Conservation (phyloP, 2,113 vertebrate genomes). For the Nothocercus julius region DNA sequence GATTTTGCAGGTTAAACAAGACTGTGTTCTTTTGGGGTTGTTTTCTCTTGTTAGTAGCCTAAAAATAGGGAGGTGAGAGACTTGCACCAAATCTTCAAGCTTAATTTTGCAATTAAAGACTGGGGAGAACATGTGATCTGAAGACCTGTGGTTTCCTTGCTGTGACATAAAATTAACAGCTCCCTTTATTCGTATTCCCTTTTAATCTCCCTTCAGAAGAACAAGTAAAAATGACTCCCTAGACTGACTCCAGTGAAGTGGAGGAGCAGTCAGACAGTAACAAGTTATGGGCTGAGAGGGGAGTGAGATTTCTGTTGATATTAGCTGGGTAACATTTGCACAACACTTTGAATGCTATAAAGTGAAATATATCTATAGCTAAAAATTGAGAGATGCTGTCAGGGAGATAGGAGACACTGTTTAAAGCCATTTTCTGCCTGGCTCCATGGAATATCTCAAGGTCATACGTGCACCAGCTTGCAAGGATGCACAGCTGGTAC, state of each 20-base stretch:
- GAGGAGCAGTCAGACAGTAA: neutral
- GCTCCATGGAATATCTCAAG: neutral
- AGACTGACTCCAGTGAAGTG: slow-evolving; percentile 4
- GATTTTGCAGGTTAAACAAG: neutral
- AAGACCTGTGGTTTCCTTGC: slow-evolving; percentile 25
- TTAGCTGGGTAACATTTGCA: neutral
- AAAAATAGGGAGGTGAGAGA: slow-evolving; percentile 35
- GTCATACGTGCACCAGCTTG: neutral
- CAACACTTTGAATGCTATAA: neutral
- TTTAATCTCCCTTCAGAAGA: slow-evolving; percentile 53
- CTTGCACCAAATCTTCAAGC: neutral
- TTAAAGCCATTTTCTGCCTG: neutral
- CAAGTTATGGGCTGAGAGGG: neutral
- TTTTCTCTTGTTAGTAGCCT: neutral
- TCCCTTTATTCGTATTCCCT: slow-evolving; percentile 34
- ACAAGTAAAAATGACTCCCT: slow-evolving; percentile 21
- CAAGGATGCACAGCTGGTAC: slow-evolving; percentile 58
- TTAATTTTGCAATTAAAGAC: slow-evolving; percentile 48
- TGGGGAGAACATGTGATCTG: slow-evolving; percentile 20
- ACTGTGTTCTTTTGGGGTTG: neutral
- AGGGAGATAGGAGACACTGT: neutral
- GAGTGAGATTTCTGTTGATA: neutral
- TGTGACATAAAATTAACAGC: slow-evolving; percentile 43
- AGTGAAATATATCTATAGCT: neutral
- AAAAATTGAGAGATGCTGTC: slow-evolving; percentile 7